Conservation (phyloP, 2,797 vertebrate genomes). For the Cuculus canorus region DNA sequence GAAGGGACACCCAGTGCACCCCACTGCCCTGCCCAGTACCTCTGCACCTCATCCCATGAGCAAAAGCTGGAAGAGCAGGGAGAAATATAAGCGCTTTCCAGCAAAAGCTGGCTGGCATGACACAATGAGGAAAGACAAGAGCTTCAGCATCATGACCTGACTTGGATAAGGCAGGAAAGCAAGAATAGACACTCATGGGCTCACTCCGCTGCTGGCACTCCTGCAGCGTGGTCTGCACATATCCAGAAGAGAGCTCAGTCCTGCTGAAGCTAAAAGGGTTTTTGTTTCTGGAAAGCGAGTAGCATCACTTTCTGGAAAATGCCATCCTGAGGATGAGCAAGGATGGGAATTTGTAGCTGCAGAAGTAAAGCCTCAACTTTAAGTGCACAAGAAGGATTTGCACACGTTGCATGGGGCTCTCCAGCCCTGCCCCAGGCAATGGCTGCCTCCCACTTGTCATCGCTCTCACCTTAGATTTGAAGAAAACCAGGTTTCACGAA, state of each 20-base stretch:
- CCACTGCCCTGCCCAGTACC: background rate
- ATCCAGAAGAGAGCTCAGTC: background rate
- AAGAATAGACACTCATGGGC: fast-evolving
- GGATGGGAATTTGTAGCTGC: background rate
- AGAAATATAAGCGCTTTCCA: fast-evolving
- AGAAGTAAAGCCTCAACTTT: background rate
- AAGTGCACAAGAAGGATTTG: background rate
- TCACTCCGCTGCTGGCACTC: background rate
- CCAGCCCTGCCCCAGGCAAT: background rate
- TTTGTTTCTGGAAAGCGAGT: fast-evolving
- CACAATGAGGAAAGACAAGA: fast-evolving
- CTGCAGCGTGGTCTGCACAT: fast-evolving
- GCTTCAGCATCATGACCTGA: fast-evolving
- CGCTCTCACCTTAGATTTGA: fast-evolving
- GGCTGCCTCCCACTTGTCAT: background rate
- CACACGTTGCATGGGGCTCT: fast-evolving
- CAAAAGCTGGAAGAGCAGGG: background rate
- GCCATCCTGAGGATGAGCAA: background rate
- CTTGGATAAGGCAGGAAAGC: fast-evolving
- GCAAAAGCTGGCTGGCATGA: fast-evolving
- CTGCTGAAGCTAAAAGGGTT: background rate
- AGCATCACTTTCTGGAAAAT: background rate
- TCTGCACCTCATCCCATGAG: fast-evolving
- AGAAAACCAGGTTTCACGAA: fast-evolving
- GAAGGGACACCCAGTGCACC: background rate